Evolutionary conservation across 2,888 invertebrate species (phyloP), one percentile per base, ranked within the genome.

Genomic region (Cheilosia impressa): DNA sequence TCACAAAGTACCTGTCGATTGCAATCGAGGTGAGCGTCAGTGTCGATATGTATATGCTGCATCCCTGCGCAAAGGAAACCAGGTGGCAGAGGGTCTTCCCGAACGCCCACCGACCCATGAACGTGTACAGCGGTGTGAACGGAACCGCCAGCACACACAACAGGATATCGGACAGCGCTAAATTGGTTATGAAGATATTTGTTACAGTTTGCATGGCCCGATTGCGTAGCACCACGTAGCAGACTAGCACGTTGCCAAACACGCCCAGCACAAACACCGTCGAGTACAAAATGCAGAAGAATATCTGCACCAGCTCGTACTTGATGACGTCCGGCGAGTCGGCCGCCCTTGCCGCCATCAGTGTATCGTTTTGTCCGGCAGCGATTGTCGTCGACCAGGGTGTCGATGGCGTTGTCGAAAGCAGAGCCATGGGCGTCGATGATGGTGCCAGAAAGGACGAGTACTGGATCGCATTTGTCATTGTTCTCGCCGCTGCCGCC

Each of bases 171-270:
- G 98, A 98, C 41, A 99, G 93, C 0, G 99, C 99, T 89, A 99
- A 93, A 91, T 99, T 99, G 52, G 98, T 97, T 90, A 99, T 99
- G 93, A 99, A 99, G 66, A 98, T 95, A 92, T 99, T 99, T 4
- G 99, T 99, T 45, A 99, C 99, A 0, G 98, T 98, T 91, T 98
- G 98, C 99, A 99, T 99, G 34, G 97, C 96, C 88, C 96, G 96
- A 92, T 98, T 99, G 38, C 97, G 94, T 43, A 96, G 94, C 6
- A 99, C 98, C 17, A 99, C 98, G 90, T 96, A 98, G 90, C 98
- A 98, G 24, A 99, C 99, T 19, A 99, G 93, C 0, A 96, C 94
- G 92, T 98, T 98, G 0, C 98, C 98, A 88, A 96, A 95, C 1
- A 98, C 93, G 2, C 99, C 99, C 53, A 98, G 93, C 0, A 97